Evolutionary conservation across 2,113 vertebrate species (phyloP).

Genomic region (Nibea coibor): DNA sequence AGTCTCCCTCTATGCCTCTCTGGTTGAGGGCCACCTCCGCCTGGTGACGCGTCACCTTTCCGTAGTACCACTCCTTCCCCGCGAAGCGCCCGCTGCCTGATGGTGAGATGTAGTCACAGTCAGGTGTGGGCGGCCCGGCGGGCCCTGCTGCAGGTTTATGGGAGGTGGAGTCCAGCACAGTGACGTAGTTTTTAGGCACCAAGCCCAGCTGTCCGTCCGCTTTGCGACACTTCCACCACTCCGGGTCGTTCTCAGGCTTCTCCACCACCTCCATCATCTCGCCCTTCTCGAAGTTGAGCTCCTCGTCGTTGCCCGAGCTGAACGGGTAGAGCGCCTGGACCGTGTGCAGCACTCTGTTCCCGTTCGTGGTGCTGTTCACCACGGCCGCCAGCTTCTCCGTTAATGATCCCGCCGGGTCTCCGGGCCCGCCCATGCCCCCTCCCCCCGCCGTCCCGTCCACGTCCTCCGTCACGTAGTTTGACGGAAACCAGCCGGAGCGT

Average conservation of each 20-base stretch:
- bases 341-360: conserved; percentile 87
- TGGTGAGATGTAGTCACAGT: conserved; percentile 92
- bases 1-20: conserved; percentile 90
- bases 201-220: conserved; percentile 90
- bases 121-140: conserved; percentile 88
- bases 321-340: conserved; percentile 94
- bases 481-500: conserved; percentile 92
- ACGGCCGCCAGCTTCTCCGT: conserved; percentile 90
- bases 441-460: conserved; percentile 86
- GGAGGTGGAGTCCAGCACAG: conserved; percentile 85
- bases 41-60: conserved; percentile 92
- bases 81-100: conserved; percentile 89
- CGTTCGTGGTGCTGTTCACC: conserved; percentile 85
- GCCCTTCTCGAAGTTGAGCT: conserved; percentile 93
- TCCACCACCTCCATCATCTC: conserved; percentile 94
- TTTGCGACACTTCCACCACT: conserved; percentile 96
- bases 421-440: conserved; percentile 70
- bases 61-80: conserved; percentile 93
- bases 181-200: conserved; percentile 94
- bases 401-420: conserved; percentile 86
- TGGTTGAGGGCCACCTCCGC: conserved; percentile 93
- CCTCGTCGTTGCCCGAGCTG: conserved; percentile 91
- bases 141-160: conserved; percentile 78
- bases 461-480: conserved; percentile 94
- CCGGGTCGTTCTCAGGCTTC: conserved; percentile 93